These are phyloP conservation scores for Bombycilla garrulus DNA, from an alignment of 2,113 vertebrate genomes.

Conservation along the genomic window DNA sequence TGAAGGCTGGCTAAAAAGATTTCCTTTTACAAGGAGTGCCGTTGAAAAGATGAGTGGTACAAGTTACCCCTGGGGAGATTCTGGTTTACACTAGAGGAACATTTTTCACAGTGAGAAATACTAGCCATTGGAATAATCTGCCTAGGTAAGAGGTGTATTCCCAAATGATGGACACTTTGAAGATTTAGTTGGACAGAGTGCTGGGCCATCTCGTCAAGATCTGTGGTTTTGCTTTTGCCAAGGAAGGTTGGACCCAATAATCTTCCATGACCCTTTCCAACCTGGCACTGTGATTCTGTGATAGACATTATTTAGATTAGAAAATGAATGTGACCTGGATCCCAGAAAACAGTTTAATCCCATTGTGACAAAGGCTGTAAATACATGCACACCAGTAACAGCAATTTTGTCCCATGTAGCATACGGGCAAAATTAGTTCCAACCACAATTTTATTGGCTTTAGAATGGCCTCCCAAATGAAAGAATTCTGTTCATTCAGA, in stretches of 20 bases:
- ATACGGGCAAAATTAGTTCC: not conserved
- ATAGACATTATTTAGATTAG: not conserved
- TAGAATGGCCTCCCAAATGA: not conserved
- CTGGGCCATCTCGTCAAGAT: not conserved
- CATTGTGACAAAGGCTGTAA: not conserved
- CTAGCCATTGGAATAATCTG: not conserved
- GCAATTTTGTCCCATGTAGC: not conserved
- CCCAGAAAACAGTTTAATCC: not conserved
- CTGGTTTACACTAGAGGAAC: not conserved
- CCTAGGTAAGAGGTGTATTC: not conserved
- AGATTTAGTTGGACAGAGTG: not conserved
- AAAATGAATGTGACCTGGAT: not conserved
- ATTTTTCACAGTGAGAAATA: not conserved
- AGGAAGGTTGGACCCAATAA: not conserved
- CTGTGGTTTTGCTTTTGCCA: not conserved
- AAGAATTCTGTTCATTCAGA: not conserved
- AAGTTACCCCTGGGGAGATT: not conserved
- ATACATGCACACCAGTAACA: not conserved
- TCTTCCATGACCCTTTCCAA: not conserved
- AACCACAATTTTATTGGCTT: not conserved
- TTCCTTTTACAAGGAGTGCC: not conserved
- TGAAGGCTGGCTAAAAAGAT: not conserved
- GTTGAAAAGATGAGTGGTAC: not conserved
- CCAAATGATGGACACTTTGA: not conserved
- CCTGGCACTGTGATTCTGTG: not conserved